Percentiles rank a stretch among this genome's conserved stretches.
Conservation (phyloP, 2,113 vertebrate species). For the Erpornis zantholeuca region DNA sequence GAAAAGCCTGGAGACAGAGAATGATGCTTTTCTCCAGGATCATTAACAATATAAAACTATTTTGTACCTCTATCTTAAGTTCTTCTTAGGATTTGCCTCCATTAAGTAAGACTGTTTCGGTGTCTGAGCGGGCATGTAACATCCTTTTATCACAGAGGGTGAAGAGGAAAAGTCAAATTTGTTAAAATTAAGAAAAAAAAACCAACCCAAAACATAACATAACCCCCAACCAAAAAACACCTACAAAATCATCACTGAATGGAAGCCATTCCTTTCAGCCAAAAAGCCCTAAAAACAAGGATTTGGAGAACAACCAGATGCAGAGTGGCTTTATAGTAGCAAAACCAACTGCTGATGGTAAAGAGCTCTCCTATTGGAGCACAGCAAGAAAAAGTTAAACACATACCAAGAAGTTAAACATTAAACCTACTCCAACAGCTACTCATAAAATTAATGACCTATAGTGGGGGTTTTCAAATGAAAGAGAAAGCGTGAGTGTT, state of each 20-base stretch:
- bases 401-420: slow-evolving; percentile 18
- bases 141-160: not conserved
- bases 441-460: not conserved
- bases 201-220: rapidly evolving
- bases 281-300: not conserved
- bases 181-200: no score
- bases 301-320: not conserved
- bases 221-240: not conserved
- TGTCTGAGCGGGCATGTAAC: not conserved
- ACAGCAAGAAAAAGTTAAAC: not conserved
- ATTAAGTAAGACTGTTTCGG: not conserved
- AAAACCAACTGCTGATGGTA: not conserved
- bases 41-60: not conserved
- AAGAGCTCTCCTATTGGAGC: not conserved
- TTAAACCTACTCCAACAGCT: not conserved
- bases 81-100: not conserved
- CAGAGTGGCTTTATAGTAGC: not conserved
- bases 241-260: not conserved
- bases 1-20: not conserved
- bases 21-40: rapidly evolving
- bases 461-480: not conserved
- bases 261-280: not conserved
- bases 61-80: not conserved
- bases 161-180: not conserved
- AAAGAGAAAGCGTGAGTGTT: not conserved